Conservation (phyloP, 1,140 invertebrate genomes). For the Saccostrea glomerata region DNA sequence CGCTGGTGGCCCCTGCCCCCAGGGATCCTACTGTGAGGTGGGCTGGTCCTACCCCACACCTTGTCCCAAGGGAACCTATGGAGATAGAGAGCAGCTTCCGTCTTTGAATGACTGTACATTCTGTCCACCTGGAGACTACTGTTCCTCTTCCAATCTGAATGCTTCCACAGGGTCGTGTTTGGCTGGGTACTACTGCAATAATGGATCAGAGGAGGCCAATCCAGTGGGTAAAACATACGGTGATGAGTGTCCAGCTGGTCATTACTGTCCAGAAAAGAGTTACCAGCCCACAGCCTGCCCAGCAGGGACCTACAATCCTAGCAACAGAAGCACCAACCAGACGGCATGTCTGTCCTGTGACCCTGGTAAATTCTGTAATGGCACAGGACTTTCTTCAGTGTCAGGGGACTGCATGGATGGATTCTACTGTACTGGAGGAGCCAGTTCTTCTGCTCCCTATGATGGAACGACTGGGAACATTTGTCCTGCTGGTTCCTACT, state of each 20-base stretch:
- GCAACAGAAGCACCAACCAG: slow-evolving; percentile 61
- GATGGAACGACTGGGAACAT: slow-evolving; percentile 75
- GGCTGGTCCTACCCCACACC: slow-evolving; percentile 66
- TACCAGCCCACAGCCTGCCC: slow-evolving; percentile 71
- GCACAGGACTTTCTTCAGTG: slow-evolving; percentile 61
- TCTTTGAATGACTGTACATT: slow-evolving; percentile 70
- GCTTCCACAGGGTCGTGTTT: slow-evolving; percentile 71
- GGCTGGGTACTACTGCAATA: slow-evolving; percentile 74
- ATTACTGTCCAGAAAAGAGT: slow-evolving; percentile 73
- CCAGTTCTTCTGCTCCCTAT: slow-evolving; percentile 65
- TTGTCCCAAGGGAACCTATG: slow-evolving; percentile 76
- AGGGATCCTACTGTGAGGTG: slow-evolving; percentile 73
- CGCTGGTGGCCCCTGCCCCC: slow-evolving; percentile 70
- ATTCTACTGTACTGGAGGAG: slow-evolving; percentile 71
- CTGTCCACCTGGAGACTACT: slow-evolving; percentile 74
- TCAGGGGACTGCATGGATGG: slow-evolving; percentile 72
- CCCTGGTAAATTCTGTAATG: slow-evolving; percentile 73
- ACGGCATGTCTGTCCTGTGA: slow-evolving; percentile 71
- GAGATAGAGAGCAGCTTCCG: slow-evolving; percentile 66
- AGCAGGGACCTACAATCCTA: slow-evolving; percentile 74
- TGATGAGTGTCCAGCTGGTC: slow-evolving; percentile 73
- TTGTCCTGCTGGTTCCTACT: slow-evolving; percentile 74
- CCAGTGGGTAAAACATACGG: slow-evolving; percentile 73
- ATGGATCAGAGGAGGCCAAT: slow-evolving; percentile 72
- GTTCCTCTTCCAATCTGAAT: slow-evolving; percentile 67